Evolutionary conservation across 30 jellyfish, hydroid and myxozoan species (phyloP).

Genomic region (Hydractinia echinata): DNA sequence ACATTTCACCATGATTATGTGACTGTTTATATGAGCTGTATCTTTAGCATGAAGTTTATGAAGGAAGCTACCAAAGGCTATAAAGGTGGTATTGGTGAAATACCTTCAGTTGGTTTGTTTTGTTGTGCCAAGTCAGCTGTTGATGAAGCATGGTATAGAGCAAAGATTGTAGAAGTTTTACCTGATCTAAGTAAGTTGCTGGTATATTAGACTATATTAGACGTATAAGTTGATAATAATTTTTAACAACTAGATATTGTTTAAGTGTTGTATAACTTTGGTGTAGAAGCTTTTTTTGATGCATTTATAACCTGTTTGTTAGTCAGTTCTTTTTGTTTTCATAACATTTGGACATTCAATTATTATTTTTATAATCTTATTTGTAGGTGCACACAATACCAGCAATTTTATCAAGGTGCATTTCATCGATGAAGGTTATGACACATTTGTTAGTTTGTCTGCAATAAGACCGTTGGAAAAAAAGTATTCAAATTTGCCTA

Average conservation of each 20-base stretch:
- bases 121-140: conserved; percentile 92
- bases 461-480: conserved; percentile 59
- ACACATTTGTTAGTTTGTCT: conserved; percentile 35
- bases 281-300: too few relatives aligned
- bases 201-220: too few relatives aligned
- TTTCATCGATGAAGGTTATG: conserved; percentile 71
- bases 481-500: conserved; percentile 53
- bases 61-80: conserved; percentile 84
- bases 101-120: conserved; percentile 65
- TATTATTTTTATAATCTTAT: background rate
- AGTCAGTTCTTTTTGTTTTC: too few relatives aligned
- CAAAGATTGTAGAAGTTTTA: conserved; percentile 42
- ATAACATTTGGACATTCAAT: background rate
- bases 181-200: background rate
- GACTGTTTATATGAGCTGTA: too few relatives aligned
- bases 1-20: background rate
- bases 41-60: conserved; percentile 60
- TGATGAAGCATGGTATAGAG: conserved; percentile 95
- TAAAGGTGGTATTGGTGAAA: conserved; percentile 82
- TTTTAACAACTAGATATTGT: too few relatives aligned
- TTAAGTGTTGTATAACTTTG: too few relatives aligned
- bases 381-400: background rate
- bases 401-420: conserved; percentile 25
- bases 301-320: too few relatives aligned
- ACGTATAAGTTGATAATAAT: too few relatives aligned